Evolutionary conservation across 2,888 invertebrate species (phyloP).

Genomic region (Proisotoma minuta): DNA sequence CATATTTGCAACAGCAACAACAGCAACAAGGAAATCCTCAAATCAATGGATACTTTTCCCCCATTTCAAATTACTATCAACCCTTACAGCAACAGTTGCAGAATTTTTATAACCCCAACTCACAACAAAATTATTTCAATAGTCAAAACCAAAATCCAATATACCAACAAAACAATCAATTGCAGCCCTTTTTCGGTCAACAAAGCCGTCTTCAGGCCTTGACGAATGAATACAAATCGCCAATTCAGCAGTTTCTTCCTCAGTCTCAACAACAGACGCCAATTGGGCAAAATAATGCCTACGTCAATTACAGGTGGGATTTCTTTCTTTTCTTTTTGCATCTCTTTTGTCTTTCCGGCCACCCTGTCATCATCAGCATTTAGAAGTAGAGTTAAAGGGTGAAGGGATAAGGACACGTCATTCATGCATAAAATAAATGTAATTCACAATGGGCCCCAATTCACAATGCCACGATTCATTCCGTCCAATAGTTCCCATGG

Average conservation of each 20-base stretch:
- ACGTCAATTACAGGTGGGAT: constrained; percentile 63
- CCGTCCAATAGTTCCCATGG: constrained; percentile 7
- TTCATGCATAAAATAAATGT: too few species aligned
- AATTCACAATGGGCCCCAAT: background rate
- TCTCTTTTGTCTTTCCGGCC: background rate
- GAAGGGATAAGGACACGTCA: background rate
- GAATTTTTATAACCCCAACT: constrained; percentile 27
- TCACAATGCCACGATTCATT: background rate
- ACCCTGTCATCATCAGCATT: background rate
- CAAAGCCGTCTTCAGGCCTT: background rate
- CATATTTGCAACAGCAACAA: constrained; percentile 21
- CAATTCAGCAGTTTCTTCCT: background rate
- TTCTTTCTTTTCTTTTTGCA: background rate
- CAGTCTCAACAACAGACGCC: constrained; percentile 49
- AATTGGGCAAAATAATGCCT: constrained; percentile 63
- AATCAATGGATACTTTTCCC: constrained; percentile 44
- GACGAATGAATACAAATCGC: background rate
- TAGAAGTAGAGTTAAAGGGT: too few species aligned
- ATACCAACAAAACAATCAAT: constrained; percentile 8
- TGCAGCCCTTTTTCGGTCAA: constrained; percentile 4
- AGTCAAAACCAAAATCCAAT: background rate
- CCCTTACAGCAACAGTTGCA: constrained; percentile 25
- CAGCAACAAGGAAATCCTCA: constrained; percentile 33
- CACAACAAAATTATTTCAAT: background rate
- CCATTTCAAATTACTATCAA: constrained; percentile 44